Evolutionary conservation across 2,113 vertebrate species (phyloP).

Genomic region (Fregata magnificens): DNA sequence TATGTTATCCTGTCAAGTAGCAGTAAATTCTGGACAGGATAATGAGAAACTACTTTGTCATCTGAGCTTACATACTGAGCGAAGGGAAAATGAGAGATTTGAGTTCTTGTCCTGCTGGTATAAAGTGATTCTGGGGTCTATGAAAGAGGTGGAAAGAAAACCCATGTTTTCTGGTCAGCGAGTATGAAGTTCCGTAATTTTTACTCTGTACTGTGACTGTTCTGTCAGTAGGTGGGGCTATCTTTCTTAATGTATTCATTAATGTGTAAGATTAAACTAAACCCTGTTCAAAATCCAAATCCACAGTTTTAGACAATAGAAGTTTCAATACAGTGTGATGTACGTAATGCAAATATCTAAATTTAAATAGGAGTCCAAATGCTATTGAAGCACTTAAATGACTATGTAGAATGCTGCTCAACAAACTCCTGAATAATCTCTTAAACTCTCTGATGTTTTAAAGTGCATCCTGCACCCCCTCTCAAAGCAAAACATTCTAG

Average conservation of each 20-base stretch:
- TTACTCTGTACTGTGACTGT: neutral
- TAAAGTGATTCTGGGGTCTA: neutral
- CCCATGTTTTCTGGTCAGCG: rapidly evolving
- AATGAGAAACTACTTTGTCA: neutral
- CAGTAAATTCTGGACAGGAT: neutral
- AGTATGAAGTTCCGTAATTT: neutral
- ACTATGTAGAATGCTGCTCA: neutral
- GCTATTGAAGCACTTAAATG: neutral
- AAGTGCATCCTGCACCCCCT: neutral
- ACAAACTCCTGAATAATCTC: neutral
- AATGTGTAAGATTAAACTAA: neutral
- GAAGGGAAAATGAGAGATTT: neutral
- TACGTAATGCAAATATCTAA: neutral
- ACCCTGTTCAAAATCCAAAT: neutral
- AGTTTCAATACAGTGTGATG: neutral
- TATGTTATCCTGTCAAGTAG: neutral
- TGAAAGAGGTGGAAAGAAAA: neutral
- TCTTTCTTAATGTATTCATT: neutral
- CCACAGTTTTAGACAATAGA: neutral
- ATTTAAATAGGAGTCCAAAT: neutral
- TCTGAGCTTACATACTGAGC: neutral
- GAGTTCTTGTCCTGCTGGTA: neutral
- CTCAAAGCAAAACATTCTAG: neutral
- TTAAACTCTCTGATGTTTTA: neutral
- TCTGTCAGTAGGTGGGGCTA: conserved; percentile 40